Conservation (phyloP, 2,888 invertebrate genomes). For the Drosophila kambysellisi region DNA sequence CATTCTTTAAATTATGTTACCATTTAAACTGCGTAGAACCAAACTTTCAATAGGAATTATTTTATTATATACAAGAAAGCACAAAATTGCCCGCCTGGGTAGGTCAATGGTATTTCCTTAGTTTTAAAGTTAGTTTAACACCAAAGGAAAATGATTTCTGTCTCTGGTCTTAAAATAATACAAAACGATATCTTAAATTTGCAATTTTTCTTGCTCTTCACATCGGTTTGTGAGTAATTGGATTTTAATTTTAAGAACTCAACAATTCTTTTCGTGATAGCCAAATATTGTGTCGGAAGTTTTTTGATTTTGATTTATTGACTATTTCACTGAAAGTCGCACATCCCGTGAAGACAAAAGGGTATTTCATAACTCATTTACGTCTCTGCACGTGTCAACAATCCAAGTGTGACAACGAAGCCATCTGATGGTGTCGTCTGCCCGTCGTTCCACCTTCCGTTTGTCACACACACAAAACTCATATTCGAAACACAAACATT, state of each 20-base stretch:
- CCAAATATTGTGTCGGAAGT: constrained; percentile 31
- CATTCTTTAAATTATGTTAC: not conserved
- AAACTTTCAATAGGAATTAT: not conserved
- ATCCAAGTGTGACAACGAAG: constrained; percentile 67
- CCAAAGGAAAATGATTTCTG: not conserved
- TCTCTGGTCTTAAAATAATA: not conserved
- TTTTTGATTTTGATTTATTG: constrained; percentile 55
- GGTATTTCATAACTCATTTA: constrained; percentile 69
- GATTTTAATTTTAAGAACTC: not conserved
- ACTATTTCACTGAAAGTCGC: constrained; percentile 20
- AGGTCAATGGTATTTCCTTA: not conserved
- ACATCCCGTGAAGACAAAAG: constrained; percentile 16
- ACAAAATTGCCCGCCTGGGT: not conserved
- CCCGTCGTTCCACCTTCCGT: constrained; percentile 57
- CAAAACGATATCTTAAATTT: not conserved
- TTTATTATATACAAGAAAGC: no score
- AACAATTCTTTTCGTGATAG: not conserved
- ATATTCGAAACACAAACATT: constrained; percentile 11
- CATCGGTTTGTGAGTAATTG: not conserved
- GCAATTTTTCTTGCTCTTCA: no score
- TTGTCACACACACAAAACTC: constrained; percentile 48
- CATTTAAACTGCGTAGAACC: not conserved
- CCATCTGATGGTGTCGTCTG: constrained; percentile 40
- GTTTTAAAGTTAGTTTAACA: not conserved
- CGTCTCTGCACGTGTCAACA: constrained; percentile 67